Evolutionary conservation across 2,888 invertebrate genomes (phyloP), one percentile per base, ranked within the genome.

Genomic region (Drosophila neotestacea): DNA sequence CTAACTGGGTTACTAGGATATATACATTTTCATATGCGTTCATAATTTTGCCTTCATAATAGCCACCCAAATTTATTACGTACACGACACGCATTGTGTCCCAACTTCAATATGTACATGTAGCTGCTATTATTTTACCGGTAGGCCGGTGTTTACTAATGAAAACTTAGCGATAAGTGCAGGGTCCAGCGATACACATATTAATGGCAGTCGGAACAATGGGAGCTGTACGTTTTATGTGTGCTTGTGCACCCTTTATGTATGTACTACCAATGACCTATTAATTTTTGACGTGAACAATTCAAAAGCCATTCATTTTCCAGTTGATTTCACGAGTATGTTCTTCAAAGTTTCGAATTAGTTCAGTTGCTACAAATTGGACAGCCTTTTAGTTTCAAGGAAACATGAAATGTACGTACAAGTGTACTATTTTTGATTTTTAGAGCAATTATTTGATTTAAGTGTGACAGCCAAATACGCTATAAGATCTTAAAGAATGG

Each of bases 1-100:
- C 48, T 75, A 86, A 89, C 86, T 86, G 77, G 86, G 86, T 89
- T 85, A 86, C 72, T 86, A 83, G 86, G 77, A 85, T 86, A 89
- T 85, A 67, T 66, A 65, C 65, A 70, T 60, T 79, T 85, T 87
- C 85, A 79, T 79, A 85, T 87, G 77, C 89, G 73, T 70, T 81
- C 71, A 81, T 73, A 80, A 82, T 88, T 82, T 61, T 72, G 52
- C 67, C 71, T 54, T 77, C 77, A 79, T 87, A 77, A 81, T 86
- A 69, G 81, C 72, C 78, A 67, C 71, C 79, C 55, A 65, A 77
- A 81, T 71, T 70, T 84, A 69, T 71, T 68, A 73, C 77, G 61
- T 65, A 75, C 81, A 74, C 73, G 77, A 66, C 85, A 87, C 87
- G 89, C 89, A 87, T 87, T 77, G 54, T 77, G 54, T 62, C 66